Evolutionary conservation across 2,113 vertebrate species (phyloP).

Genomic region (Odontesthes bonariensis): DNA sequence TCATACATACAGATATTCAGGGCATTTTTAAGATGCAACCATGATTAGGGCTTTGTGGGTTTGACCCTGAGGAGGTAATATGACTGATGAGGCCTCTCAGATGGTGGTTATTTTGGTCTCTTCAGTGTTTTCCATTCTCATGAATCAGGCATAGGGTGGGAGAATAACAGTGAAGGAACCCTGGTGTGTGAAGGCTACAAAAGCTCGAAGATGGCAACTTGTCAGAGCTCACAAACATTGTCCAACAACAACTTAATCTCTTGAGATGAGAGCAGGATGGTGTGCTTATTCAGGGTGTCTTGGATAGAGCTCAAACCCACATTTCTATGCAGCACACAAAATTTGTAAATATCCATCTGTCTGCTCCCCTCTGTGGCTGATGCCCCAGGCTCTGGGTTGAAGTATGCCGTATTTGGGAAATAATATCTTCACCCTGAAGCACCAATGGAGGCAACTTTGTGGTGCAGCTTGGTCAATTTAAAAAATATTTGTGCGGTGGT

Average conservation of each 20-base stretch:
- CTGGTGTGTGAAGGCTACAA: constrained; percentile 39
- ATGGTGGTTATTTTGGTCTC: constrained; percentile 44
- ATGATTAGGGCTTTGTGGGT: constrained; percentile 19
- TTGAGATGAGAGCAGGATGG: constrained; percentile 37
- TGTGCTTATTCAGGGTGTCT: constrained; percentile 48
- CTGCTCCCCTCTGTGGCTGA: constrained; percentile 32
- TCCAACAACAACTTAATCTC: constrained; percentile 61
- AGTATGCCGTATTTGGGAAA: constrained; percentile 33
- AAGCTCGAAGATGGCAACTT: constrained; percentile 52
- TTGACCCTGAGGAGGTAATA: constrained; percentile 58
- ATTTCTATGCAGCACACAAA: constrained; percentile 42
- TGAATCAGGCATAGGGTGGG: constrained; percentile 63
- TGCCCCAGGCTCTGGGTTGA: constrained; percentile 39
- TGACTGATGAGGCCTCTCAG: constrained; percentile 71
- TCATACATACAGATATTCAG: constrained; percentile 31
- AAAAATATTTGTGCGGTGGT: constrained; percentile 18
- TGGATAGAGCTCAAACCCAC: constrained; percentile 14
- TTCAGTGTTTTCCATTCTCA: constrained; percentile 67
- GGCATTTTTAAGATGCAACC: constrained; percentile 37
- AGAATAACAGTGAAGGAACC: constrained; percentile 50
- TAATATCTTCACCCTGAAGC: constrained; percentile 38
- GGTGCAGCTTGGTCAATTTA: constrained; percentile 22
- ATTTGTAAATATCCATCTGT: constrained; percentile 56
- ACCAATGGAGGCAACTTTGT: background rate
- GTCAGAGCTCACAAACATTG: constrained; percentile 49